Conservation (phyloP, 2,113 vertebrate species). For the Maccullochella peelii region DNA sequence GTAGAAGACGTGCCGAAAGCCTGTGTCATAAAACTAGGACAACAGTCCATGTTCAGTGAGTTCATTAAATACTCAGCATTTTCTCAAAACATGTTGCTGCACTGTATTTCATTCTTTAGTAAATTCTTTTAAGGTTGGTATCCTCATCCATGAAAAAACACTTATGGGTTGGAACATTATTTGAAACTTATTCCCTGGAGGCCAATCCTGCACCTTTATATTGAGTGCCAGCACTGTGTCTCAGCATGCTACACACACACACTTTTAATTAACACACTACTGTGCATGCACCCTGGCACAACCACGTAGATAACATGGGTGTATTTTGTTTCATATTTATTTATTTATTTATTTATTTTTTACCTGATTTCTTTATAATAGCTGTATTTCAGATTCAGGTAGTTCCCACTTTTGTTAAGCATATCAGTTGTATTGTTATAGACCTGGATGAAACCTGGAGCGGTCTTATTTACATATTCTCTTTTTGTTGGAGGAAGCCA, state of each 20-base stretch:
- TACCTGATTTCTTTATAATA: slow-evolving; percentile 86
- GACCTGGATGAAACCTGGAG: slow-evolving; percentile 87
- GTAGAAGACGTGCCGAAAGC: background rate
- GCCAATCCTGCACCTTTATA: background rate
- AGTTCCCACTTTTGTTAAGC: slow-evolving; percentile 50
- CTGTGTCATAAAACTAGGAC: background rate
- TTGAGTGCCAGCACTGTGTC: slow-evolving; percentile 31
- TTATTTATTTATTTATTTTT: slow-evolving; percentile 25
- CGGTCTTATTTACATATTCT: slow-evolving; percentile 77
- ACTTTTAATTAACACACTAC: slow-evolving; percentile 30
- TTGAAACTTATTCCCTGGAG: slow-evolving; percentile 37
- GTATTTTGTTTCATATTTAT: background rate
- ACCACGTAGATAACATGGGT: background rate
- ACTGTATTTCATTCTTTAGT: slow-evolving; percentile 25
- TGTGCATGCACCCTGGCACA: slow-evolving; percentile 12
- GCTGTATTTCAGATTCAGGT: slow-evolving; percentile 90
- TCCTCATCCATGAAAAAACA: slow-evolving; percentile 25
- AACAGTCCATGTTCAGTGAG: background rate
- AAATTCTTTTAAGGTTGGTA: background rate
- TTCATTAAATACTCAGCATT: background rate
- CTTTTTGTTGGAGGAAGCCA: slow-evolving; percentile 89
- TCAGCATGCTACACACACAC: slow-evolving; percentile 46
- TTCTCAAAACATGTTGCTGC: slow-evolving; percentile 40
- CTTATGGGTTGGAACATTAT: background rate
- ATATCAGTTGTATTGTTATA: slow-evolving; percentile 75